Evolutionary conservation across 1,140 invertebrate species (phyloP), one percentile per base, ranked within the genome.

Genomic region (Globodera ellingtonae): DNA sequence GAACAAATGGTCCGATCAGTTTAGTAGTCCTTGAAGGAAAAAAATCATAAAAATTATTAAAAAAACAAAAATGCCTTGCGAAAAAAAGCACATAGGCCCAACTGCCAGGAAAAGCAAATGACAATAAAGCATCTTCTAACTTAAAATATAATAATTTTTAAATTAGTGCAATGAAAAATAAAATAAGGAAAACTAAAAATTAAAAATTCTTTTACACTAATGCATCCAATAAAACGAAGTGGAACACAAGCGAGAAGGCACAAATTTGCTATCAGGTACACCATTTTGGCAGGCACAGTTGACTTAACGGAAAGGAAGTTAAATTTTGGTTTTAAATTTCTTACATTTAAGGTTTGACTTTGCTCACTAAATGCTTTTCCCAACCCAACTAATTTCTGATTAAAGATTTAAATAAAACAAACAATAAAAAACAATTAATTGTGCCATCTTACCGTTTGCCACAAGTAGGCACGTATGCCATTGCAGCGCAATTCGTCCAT

Each of bases 51-150:
- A 71, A 71, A 18, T 5, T 15, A 48, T 86, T 74, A 65, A 21
- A 62, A 62, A n/a, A 67, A 46, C 10, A 8, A 62, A 80, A 89
- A 91, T 91, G 98, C 96, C 96, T 95, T 56, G 96, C 96, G 91
- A 98, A 99, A 90, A 98, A 98, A 93, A 99, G 96, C 1, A 98
- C 92, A 75, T 97, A 93, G 90, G 98, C 96, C 96, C 97, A 99
- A 10, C 94, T 94, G 15, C 95, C 94, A 0, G 97, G 96, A 35
- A 97, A 93, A 0, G 96, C 94, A 82, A 98, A 93, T 6, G 95
- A 92, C 35, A 99, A 90, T 56, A 98, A 93, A 7, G 94, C 94
- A 90, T 98, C 97, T 90, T 99, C 97, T 0, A 94, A 91, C 73
- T 93, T 92, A 56, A 93, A 92, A 62, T 62, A 18, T 62, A 13